A percentile compares a stretch with the other conserved stretches of the same genome.
These are phyloP conservation scores for Synergus umbraculus DNA, from an alignment of 2,888 invertebrate species.

Conservation along the genomic window DNA sequence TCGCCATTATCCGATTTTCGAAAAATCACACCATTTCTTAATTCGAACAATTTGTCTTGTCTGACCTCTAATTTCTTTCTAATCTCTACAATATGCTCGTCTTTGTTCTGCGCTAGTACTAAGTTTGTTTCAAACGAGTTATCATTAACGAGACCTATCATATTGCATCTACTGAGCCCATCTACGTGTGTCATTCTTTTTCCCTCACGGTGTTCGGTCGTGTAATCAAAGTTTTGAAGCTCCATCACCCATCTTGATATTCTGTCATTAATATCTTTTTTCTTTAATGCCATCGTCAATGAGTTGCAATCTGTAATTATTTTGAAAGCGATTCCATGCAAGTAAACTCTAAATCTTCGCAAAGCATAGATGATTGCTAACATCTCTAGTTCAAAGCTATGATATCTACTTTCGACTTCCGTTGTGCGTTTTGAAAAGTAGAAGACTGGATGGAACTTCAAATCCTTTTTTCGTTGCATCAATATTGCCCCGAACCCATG, in stretches of 20 bases:
- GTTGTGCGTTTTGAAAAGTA: slow-evolving; percentile 36
- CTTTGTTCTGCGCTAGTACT: slow-evolving; percentile 18
- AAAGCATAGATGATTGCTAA: slow-evolving; percentile 5
- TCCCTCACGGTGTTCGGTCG: too few relatives aligned
- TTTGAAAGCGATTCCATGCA: too few relatives aligned
- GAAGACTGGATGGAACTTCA: slow-evolving; percentile 13
- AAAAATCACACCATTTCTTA: slow-evolving; percentile 24
- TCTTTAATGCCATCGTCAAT: too few relatives aligned
- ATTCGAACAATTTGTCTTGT: slow-evolving; percentile 21
- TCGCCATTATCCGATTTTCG: slow-evolving; percentile 7
- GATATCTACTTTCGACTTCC: slow-evolving; percentile 21
- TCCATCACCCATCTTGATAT: too few relatives aligned
- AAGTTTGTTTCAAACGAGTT: slow-evolving; percentile 32
- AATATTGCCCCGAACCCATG: slow-evolving; percentile 56
- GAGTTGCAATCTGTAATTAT: too few relatives aligned
- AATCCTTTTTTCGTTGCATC: slow-evolving; percentile 20
- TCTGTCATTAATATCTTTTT: too few relatives aligned
- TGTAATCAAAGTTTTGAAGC: too few relatives aligned
- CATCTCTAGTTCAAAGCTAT: slow-evolving; percentile 37
- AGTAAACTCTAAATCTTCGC: too few relatives aligned
- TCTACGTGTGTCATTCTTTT: slow-evolving; percentile 59
- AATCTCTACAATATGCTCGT: slow-evolving; percentile 10
- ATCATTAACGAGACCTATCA: slow-evolving; percentile 3
- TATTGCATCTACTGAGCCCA: slow-evolving; percentile 51
- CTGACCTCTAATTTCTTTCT: not conserved